Conservation (phyloP, 2,888 invertebrate genomes). For the Cetonia aurata region DNA sequence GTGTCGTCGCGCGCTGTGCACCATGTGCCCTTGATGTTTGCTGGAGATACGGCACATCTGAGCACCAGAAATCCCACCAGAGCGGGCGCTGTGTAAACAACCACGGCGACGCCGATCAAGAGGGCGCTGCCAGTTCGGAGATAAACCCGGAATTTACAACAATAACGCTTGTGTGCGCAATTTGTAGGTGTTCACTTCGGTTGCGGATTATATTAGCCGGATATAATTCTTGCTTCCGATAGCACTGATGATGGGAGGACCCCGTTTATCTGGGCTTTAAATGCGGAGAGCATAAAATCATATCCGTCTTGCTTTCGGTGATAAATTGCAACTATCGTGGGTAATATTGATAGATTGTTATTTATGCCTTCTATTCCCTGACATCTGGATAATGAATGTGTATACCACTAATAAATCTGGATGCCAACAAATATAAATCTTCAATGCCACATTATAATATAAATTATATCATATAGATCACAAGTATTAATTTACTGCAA, state of each 20-base stretch:
- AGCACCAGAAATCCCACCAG: constrained; percentile 36
- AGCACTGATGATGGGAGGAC: constrained; percentile 1
- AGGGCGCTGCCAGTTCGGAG: constrained; percentile 41
- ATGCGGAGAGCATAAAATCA: too few relatives aligned
- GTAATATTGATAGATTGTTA: too few relatives aligned
- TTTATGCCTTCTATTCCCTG: too few relatives aligned
- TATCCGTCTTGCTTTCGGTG: too few relatives aligned
- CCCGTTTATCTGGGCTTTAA: neutral
- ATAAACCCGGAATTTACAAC: constrained; percentile 37
- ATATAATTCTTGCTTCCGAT: constrained; percentile 20
- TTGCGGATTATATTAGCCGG: constrained; percentile 16
- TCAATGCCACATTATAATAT: too few relatives aligned
- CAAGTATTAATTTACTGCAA: too few relatives aligned
- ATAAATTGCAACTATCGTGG: too few relatives aligned
- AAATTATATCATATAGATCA: too few relatives aligned
- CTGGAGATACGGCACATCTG: constrained; percentile 37
- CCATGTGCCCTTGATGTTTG: constrained; percentile 40
- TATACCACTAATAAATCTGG: too few relatives aligned
- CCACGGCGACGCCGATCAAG: constrained; percentile 52
- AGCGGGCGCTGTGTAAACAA: constrained; percentile 53
- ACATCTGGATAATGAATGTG: too few relatives aligned
- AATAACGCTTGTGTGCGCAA: constrained; percentile 23
- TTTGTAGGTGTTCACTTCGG: constrained; percentile 18
- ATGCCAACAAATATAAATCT: too few relatives aligned
- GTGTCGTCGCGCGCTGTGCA: constrained; percentile 12